These are phyloP conservation scores for Sebastes melanostomus DNA, from an alignment of 2,797 vertebrate species.

Conservation along the genomic window DNA sequence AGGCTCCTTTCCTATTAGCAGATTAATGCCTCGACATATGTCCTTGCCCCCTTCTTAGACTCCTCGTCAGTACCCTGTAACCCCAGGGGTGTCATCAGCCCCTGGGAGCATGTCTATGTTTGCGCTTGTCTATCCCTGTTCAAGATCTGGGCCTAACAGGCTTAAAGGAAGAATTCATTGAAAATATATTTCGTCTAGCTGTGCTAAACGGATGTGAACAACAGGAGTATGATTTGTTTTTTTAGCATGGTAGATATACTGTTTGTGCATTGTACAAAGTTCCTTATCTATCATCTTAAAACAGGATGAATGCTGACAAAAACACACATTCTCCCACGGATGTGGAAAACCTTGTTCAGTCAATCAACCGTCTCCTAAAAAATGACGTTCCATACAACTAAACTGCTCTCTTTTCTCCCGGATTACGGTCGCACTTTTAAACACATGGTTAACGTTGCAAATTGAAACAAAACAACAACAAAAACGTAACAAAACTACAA, in stretches of 20 bases:
- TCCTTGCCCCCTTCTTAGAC: constrained; percentile 42
- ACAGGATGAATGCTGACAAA: not conserved
- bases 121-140: constrained; percentile 37
- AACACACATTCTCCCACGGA: not conserved
- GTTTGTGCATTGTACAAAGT: not conserved
- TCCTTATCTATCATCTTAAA: not conserved
- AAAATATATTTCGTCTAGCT: not conserved
- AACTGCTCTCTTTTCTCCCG: no score
- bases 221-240: not conserved
- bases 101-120: constrained; percentile 49
- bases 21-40: constrained; percentile 66
- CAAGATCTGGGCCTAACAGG: constrained; percentile 25
- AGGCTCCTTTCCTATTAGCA: constrained; percentile 62
- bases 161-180: constrained; percentile 31
- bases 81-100: constrained; percentile 47
- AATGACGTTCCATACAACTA: no score
- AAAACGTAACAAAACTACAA: no score
- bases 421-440: no score
- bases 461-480: no score
- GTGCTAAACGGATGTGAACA: not conserved
- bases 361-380: not conserved
- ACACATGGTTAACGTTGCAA: no score
- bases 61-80: constrained; percentile 42
- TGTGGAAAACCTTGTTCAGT: not conserved
- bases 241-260: not conserved